Evolutionary conservation across 2,888 invertebrate genomes (phyloP).

Genomic region (Acrocyrtus sp.): DNA sequence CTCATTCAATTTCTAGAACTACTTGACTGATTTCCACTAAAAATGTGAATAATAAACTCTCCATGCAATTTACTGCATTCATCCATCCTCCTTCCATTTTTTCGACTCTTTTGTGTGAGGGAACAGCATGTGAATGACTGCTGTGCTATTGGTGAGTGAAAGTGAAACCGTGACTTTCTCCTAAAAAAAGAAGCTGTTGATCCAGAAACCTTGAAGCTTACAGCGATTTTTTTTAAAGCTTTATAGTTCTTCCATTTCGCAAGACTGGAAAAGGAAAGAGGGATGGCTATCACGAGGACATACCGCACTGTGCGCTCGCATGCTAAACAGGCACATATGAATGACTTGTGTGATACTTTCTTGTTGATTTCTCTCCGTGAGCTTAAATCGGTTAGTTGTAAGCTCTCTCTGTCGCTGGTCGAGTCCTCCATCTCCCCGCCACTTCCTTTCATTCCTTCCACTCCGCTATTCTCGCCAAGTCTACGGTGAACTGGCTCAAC

Average conservation of each 20-base stretch:
- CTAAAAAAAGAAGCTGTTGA: conserved; percentile 44
- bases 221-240: conserved; percentile 4
- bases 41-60: conserved; percentile 27
- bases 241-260: conserved; percentile 15
- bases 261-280: conserved; percentile 8
- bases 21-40: conserved; percentile 13
- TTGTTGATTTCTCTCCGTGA: conserved; percentile 50
- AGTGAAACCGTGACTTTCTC: conserved; percentile 49
- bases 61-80: conserved; percentile 23
- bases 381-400: conserved; percentile 31
- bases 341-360: conserved; percentile 51
- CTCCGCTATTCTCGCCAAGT: conserved; percentile 40
- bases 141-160: conserved; percentile 24
- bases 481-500: conserved; percentile 40
- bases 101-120: conserved; percentile 11
- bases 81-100: conserved; percentile 10
- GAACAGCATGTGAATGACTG: conserved; percentile 13
- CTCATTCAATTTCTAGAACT: conserved; percentile 16
- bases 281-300: conserved; percentile 31
- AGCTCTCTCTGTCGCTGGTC: conserved; percentile 16
- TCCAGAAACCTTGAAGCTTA: conserved; percentile 34
- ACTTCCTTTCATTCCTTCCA: conserved; percentile 25
- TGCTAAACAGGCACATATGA: conserved; percentile 35
- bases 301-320: conserved; percentile 9
- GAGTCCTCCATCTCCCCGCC: not conserved